Conservation (phyloP, 2,113 vertebrate genomes). For the Camelus dromedarius region DNA sequence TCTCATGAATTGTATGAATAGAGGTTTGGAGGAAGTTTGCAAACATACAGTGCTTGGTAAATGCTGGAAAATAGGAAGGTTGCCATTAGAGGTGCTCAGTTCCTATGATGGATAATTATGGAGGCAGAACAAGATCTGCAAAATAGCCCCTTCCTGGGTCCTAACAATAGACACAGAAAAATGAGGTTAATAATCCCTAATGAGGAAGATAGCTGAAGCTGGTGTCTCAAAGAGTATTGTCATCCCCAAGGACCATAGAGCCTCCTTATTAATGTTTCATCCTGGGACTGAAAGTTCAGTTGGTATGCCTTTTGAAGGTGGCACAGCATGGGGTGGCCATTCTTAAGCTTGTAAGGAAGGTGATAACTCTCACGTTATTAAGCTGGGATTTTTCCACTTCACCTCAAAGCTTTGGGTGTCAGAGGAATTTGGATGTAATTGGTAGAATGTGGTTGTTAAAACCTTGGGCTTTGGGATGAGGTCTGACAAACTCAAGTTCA, state of each 20-base stretch:
- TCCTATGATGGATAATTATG: not conserved
- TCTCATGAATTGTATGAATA: constrained; percentile 28
- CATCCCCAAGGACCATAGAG: not conserved
- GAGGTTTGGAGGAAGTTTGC: not conserved
- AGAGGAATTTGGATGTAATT: not conserved
- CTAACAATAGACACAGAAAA: not conserved
- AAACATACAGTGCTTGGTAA: not conserved
- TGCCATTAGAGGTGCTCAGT: not conserved
- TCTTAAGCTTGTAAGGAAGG: not conserved
- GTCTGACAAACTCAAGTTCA: not conserved
- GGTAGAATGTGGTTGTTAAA: not conserved
- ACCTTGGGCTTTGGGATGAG: not conserved
- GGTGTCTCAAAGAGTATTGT: constrained; percentile 12
- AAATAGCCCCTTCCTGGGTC: not conserved
- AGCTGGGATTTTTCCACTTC: not conserved
- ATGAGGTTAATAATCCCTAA: not conserved
- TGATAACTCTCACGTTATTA: not conserved
- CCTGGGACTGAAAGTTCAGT: not conserved
- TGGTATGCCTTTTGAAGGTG: constrained; percentile 29
- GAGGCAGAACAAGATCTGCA: not conserved
- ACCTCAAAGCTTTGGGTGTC: not conserved
- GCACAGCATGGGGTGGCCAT: not conserved
- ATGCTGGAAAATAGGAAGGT: not conserved
- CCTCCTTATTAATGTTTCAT: constrained; percentile 62
- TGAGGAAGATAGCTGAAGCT: not conserved